Conservation (phyloP, 2,797 vertebrate species). For the Adelosebastes latens region DNA sequence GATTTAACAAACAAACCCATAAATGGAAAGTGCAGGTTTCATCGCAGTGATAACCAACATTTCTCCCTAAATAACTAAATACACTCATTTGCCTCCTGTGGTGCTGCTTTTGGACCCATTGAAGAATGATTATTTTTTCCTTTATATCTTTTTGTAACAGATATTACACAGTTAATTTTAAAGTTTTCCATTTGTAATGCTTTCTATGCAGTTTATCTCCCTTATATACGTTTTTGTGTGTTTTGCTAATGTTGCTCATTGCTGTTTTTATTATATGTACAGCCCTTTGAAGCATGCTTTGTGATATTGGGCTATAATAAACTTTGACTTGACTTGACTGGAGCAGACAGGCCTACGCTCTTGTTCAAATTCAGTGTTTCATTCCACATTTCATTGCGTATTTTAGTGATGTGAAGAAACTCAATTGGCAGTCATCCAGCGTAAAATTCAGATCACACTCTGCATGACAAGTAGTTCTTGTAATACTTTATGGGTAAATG, state of each 20-base stretch:
- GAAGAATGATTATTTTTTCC: neutral
- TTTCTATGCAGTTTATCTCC: too few species aligned
- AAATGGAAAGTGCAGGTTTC: neutral
- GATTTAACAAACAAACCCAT: neutral
- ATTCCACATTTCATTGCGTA: neutral
- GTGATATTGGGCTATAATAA: too few species aligned
- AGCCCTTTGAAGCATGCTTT: too few species aligned
- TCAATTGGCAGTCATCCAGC: neutral
- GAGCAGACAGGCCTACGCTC: neutral
- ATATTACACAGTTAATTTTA: neutral
- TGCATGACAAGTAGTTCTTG: neutral
- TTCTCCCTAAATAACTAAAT: neutral
- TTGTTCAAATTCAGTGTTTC: neutral
- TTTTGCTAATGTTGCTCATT: too few species aligned
- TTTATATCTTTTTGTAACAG: neutral
- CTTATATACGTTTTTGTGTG: too few species aligned
- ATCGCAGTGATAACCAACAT: neutral
- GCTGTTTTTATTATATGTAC: fast-evolving
- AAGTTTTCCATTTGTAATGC: neutral
- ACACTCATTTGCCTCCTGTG: neutral
- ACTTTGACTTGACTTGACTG: too few species aligned
- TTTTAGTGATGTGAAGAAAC: neutral
- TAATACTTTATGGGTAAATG: neutral
- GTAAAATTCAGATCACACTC: neutral
- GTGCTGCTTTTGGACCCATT: neutral